phyloP scores from a whole-genome alignment of 1,140 invertebrate genomes.

The Drosophila varians region DNA sequence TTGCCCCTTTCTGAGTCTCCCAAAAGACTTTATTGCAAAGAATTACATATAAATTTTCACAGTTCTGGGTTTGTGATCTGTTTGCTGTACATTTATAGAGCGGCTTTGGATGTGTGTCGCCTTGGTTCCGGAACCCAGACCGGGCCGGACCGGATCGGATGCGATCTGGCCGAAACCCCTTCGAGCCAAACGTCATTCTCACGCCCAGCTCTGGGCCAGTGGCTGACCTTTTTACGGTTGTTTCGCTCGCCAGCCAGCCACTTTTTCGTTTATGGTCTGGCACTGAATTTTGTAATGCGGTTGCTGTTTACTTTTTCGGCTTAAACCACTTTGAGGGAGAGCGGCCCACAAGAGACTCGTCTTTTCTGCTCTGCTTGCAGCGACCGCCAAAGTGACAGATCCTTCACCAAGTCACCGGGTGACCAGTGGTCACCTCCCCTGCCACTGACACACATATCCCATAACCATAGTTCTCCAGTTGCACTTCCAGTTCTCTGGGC shows the following conservation, averaged over 20 bases:
- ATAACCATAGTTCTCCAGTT: constrained; percentile 50
- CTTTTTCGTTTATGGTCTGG: constrained; percentile 31
- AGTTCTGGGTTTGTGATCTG: constrained; percentile 1
- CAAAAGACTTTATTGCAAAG: not conserved
- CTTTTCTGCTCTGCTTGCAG: constrained; percentile 59
- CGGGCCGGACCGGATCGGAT: too few relatives aligned
- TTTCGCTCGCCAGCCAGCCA: constrained; percentile 22
- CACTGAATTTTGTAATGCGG: constrained; percentile 56
- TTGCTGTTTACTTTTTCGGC: constrained; percentile 42
- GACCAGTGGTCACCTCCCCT: constrained; percentile 12
- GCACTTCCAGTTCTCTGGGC: constrained; percentile 43
- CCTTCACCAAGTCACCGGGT: constrained; percentile 42
- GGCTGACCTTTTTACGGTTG: constrained; percentile 68
- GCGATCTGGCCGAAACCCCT: constrained; percentile 1
- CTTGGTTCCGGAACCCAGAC: constrained; percentile 19
- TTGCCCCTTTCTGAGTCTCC: not conserved
- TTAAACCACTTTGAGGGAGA: constrained; percentile 7
- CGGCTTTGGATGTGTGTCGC: constrained; percentile 52
- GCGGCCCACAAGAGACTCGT: not conserved
- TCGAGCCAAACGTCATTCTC: constrained; percentile 40
- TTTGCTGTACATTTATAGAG: constrained; percentile 62
- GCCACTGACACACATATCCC: constrained; percentile 76
- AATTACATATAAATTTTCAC: not conserved
- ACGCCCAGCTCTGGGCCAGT: constrained; percentile 55
- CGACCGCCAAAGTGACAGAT: constrained; percentile 56